A percentile compares a stretch with the other conserved stretches of the same genome.
Conservation (phyloP, 1,140 invertebrate species). For the Reticulitermes speratus region DNA sequence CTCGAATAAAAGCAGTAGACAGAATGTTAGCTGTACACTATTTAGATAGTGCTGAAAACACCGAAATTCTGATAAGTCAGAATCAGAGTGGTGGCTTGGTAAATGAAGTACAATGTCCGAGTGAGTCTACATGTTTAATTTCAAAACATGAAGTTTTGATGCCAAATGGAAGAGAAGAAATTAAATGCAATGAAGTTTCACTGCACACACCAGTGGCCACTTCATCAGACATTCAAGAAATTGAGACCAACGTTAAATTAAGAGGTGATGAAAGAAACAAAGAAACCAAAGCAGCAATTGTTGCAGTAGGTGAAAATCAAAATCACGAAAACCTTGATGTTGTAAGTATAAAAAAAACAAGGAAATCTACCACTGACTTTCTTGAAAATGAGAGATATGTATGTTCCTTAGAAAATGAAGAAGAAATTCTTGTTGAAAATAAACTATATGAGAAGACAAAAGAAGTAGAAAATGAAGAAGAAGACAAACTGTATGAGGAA, state of each 20-base stretch:
- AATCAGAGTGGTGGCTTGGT: too few species aligned
- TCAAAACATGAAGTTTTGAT: too few species aligned
- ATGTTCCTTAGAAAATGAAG: not conserved
- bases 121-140: too few species aligned
- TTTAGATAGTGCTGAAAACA: not conserved
- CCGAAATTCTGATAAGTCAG: too few species aligned
- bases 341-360: not conserved
- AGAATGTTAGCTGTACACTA: not conserved
- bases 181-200: too few species aligned
- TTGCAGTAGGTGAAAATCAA: not conserved
- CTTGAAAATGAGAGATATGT: not conserved
- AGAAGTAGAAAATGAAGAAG: too few species aligned
- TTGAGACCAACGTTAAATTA: not conserved
- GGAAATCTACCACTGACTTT: not conserved
- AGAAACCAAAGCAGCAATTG: not conserved
- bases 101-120: too few species aligned
- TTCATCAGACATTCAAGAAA: not conserved
- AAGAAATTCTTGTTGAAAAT: not conserved
- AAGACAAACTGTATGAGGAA: not conserved
- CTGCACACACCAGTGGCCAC: too few species aligned
- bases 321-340: not conserved
- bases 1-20: slow-evolving; percentile 7
- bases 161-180: too few species aligned
- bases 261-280: too few species aligned
- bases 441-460: not conserved